Base-by-base conservation (phyloP, 2,113 vertebrate species). In the zebrafish (Danio rerio) region DNA sequence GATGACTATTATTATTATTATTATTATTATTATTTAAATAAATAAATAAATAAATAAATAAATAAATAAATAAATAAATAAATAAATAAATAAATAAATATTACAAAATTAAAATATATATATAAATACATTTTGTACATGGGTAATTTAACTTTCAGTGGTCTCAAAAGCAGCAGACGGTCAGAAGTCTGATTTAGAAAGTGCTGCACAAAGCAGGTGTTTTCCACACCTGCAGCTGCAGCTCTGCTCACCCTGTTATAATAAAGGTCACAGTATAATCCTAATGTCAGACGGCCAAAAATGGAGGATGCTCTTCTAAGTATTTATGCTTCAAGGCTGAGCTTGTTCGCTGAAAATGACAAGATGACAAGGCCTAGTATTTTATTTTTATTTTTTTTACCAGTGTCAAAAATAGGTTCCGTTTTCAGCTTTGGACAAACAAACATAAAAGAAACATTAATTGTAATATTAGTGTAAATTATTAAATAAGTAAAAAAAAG, bases 141-240 rank as follows among this genome's bases (percentile, higher is more conserved):
- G 31, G 31, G 31, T 31, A 31, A 31, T 31, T 31, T 69, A 16
- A 49, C 66, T 69, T 69, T 20, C 66, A 10, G 9, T 69, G 43
- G 43, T 12, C n/a, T 49, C n/a, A 49, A 20, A 20, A 58, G n/a
- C 73, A 59, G 9, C 42, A 47, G 73, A 76, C 61, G 56, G 73
- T 76, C 73, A 76, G 73, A 20, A 59, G 42, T 61, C 42, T 47
- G 73, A 47, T 11, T 76, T 75, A 58, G 18, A 61, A 20, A 9
- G 45, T 6, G 1, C 2, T 11, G 3, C n/a, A 21, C 6, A 70
- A 50, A 13, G 72, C 0, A 2, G 9, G 42, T 61, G 40, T 61
- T 11, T 15, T 11, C 47, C 55, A 47, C 73, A 13, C 56, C 40
- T 75, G 52, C 52, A 58, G n/a, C 16, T 13, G 10, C 10, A 45